phyloP scores from a whole-genome alignment of 53 echinoderm and acorn worm genomes.

The Antedon mediterranea region DNA sequence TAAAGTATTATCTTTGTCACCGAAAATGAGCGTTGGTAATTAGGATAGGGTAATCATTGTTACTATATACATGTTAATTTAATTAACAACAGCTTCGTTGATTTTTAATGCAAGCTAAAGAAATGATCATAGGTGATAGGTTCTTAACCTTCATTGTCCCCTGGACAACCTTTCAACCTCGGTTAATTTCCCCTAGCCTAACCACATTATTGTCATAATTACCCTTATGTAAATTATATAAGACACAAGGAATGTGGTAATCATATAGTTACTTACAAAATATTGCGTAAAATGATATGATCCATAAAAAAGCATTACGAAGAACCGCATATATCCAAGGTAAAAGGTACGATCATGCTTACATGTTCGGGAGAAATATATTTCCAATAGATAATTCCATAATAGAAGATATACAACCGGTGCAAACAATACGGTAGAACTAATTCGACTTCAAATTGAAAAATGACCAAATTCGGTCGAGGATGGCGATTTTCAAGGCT shows the following conservation, averaged over 20 bases:
- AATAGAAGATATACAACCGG: neutral
- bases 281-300: neutral
- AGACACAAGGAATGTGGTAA: neutral
- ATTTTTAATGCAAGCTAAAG: neutral
- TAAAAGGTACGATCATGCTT: neutral
- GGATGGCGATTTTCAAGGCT: neutral
- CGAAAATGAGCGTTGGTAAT: neutral
- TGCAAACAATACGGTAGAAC: neutral
- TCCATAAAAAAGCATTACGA: neutral
- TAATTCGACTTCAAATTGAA: neutral
- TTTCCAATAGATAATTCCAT: neutral
- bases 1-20: neutral
- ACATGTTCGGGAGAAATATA: neutral
- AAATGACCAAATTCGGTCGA: neutral
- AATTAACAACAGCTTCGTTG: neutral
- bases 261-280: neutral
- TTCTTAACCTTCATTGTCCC: neutral
- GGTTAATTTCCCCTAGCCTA: neutral
- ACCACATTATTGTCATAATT: conserved; percentile 1
- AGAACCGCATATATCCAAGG: neutral
- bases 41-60: neutral
- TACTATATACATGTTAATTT: neutral
- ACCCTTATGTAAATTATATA: neutral
- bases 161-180: neutral
- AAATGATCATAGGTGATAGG: neutral